Percentiles rank a stretch among this genome's conserved stretches.
Conservation (phyloP, 1,140 invertebrate species). For the Cylas formicarius region DNA sequence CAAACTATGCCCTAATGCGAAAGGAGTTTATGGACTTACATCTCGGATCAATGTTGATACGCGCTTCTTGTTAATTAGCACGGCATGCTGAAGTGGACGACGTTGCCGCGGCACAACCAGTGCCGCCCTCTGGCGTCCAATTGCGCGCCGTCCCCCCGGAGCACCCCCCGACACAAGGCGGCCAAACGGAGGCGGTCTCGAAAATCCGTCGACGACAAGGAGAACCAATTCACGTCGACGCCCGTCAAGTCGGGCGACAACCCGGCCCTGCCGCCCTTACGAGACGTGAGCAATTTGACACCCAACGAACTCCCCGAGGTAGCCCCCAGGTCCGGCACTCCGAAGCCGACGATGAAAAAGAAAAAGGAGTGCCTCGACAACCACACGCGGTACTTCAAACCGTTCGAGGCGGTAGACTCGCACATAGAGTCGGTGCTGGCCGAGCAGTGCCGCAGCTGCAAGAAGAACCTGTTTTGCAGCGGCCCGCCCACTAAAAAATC, state of each 20-base stretch:
- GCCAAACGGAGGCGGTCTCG: slow-evolving; percentile 28
- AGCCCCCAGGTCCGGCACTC: background rate
- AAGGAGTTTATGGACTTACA: no score
- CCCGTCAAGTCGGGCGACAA: slow-evolving; percentile 35
- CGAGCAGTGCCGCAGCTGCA: slow-evolving; percentile 24
- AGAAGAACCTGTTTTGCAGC: slow-evolving; percentile 25
- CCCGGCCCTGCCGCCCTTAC: slow-evolving; percentile 28
- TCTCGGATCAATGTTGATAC: no score
- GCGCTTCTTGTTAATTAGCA: no score
- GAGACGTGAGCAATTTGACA: slow-evolving; percentile 40
- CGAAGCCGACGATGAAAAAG: slow-evolving; percentile 25
- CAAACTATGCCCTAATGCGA: no score
- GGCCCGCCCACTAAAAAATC: slow-evolving; percentile 31
- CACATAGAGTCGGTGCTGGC: slow-evolving; percentile 32
- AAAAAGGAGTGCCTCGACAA: slow-evolving; percentile 33
- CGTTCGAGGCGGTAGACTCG: slow-evolving; percentile 36
- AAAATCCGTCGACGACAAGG: slow-evolving; percentile 31
- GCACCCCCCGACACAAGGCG: slow-evolving; percentile 22
- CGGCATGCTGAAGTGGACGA: slow-evolving; percentile 41
- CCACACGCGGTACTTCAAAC: slow-evolving; percentile 29
- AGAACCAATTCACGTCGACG: slow-evolving; percentile 40
- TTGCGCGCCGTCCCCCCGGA: slow-evolving; percentile 15
- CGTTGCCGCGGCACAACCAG: slow-evolving; percentile 27
- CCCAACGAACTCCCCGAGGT: slow-evolving; percentile 17
- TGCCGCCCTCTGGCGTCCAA: slow-evolving; percentile 19